phyloP scores from a whole-genome alignment of 1,140 invertebrate species.

The Cydia strobilella region DNA sequence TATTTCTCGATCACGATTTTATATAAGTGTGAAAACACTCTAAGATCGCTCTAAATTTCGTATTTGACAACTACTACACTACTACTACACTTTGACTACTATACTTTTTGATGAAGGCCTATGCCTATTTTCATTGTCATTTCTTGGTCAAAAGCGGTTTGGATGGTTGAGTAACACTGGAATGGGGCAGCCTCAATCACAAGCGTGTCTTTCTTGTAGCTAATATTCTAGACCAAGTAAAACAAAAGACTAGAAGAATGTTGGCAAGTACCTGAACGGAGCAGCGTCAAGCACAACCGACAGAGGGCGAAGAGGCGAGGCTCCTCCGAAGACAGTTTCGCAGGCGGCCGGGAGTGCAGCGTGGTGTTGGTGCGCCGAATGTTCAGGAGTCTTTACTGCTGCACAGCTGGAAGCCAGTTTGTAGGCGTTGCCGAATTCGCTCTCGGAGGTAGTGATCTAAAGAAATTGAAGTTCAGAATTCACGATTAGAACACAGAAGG shows the following conservation, averaged over 20 bases:
- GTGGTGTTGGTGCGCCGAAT: constrained; percentile 69
- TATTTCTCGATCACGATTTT: too few relatives aligned
- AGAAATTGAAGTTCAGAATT: constrained; percentile 27
- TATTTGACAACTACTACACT: too few relatives aligned
- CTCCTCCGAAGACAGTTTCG: constrained; percentile 83
- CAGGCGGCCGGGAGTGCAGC: constrained; percentile 75
- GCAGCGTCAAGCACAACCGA: constrained; percentile 53
- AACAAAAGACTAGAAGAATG: neutral
- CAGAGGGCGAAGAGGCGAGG: constrained; percentile 80
- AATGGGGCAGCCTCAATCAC: too few relatives aligned
- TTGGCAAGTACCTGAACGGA: constrained; percentile 63
- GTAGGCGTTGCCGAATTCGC: constrained; percentile 86
- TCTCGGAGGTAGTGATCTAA: constrained; percentile 80
- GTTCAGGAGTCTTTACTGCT: constrained; percentile 75
- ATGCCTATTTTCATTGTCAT: too few relatives aligned
- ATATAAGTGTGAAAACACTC: too few relatives aligned
- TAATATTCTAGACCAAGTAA: neutral
- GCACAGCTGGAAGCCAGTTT: constrained; percentile 82
- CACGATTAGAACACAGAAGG: neutral
- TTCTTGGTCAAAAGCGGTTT: too few relatives aligned
- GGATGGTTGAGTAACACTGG: too few relatives aligned
- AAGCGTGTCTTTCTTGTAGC: neutral
- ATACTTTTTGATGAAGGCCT: too few relatives aligned
- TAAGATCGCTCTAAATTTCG: too few relatives aligned
- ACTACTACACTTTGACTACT: too few relatives aligned